Conservation (phyloP, 2,888 invertebrate species). For the Colletes collaris region DNA sequence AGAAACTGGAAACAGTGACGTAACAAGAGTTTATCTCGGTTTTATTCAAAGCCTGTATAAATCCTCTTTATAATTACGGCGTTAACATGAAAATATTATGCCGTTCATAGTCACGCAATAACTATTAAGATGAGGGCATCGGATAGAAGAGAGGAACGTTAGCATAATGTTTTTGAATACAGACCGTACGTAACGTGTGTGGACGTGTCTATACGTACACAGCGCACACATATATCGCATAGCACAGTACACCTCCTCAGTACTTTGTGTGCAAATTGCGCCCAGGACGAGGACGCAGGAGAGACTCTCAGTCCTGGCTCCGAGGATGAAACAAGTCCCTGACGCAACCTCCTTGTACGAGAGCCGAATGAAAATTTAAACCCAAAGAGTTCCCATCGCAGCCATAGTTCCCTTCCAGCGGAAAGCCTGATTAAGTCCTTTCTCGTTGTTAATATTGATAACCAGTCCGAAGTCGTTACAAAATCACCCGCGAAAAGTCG, state of each 20-base stretch:
- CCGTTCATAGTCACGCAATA: slow-evolving; percentile 32
- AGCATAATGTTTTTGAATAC: slow-evolving; percentile 78
- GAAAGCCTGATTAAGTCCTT: slow-evolving; percentile 35
- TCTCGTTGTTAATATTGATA: slow-evolving; percentile 52
- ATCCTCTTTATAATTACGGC: slow-evolving; percentile 1
- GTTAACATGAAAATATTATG: slow-evolving; percentile 35
- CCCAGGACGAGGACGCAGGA: slow-evolving; percentile 75
- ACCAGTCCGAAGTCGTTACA: not conserved
- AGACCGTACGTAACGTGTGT: slow-evolving; percentile 61
- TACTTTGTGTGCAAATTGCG: slow-evolving; percentile 83
- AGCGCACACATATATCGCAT: slow-evolving; percentile 34
- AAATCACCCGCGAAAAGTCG: slow-evolving; percentile 4
- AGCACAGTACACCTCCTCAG: slow-evolving; percentile 68
- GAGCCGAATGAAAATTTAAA: slow-evolving; percentile 70
- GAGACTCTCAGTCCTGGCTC: slow-evolving; percentile 68
- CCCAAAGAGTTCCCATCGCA: slow-evolving; percentile 55
- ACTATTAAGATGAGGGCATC: slow-evolving; percentile 36
- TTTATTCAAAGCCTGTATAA: not conserved
- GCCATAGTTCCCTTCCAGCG: not conserved
- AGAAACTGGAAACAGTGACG: not conserved
- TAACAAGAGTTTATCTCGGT: not conserved
- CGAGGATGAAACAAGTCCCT: slow-evolving; percentile 72
- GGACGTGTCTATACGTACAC: slow-evolving; percentile 38
- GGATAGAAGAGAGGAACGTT: slow-evolving; percentile 61
- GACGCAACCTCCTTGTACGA: slow-evolving; percentile 63